Evolutionary conservation across 2,888 invertebrate genomes (phyloP).

Genomic region (Parnassius smintheus): DNA sequence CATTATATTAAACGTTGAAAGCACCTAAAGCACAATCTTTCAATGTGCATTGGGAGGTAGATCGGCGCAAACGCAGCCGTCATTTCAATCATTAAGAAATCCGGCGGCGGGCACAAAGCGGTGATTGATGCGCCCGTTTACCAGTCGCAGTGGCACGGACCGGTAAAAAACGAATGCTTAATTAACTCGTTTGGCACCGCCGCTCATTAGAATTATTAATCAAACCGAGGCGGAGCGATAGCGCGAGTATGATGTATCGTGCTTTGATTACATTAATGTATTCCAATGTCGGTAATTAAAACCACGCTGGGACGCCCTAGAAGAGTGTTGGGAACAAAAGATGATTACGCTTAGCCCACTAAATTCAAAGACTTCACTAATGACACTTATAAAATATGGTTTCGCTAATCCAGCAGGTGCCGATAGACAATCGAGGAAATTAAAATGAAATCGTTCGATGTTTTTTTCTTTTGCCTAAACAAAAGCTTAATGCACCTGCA

Average conservation of each 20-base stretch:
- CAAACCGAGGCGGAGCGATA: conserved; percentile 76
- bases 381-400: conserved; percentile 53
- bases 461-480: conserved; percentile 9
- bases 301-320: conserved; percentile 66
- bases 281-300: conserved; percentile 72
- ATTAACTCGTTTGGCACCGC: conserved; percentile 81
- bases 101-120: conserved; percentile 74
- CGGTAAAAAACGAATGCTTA: conserved; percentile 75
- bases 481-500: conserved; percentile 30
- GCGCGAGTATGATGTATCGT: conserved; percentile 77
- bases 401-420: conserved; percentile 47
- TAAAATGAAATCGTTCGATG: conserved; percentile 28
- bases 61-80: conserved; percentile 30
- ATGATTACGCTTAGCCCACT: conserved; percentile 27
- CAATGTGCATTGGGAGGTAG: conserved; percentile 34
- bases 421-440: conserved; percentile 32
- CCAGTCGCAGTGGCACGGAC: conserved; percentile 65
- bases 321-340: conserved; percentile 44
- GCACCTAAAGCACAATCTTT: conserved; percentile 8
- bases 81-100: conserved; percentile 75
- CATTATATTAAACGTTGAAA: conserved; percentile 4
- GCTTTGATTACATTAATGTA: conserved; percentile 80
- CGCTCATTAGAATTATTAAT: conserved; percentile 81
- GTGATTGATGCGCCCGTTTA: conserved; percentile 80
- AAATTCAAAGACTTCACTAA: conserved; percentile 44